Evolutionary conservation across 2,113 vertebrate genomes (phyloP).

Genomic region (Petrocephalus microphthalmus): DNA sequence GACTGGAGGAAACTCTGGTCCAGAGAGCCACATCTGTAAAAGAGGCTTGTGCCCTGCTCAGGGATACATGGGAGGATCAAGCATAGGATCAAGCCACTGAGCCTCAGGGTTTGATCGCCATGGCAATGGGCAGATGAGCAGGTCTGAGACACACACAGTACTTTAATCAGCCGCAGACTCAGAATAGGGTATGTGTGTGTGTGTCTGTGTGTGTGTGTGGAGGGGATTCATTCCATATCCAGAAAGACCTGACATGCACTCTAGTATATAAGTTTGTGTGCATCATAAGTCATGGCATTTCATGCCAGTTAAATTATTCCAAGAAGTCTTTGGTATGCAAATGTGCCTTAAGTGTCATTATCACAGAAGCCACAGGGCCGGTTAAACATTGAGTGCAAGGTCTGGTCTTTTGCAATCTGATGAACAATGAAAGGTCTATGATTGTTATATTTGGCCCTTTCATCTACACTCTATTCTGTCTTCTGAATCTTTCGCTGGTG

Average conservation of each 20-base stretch:
- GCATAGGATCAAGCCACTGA: neutral
- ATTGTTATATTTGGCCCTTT: neutral
- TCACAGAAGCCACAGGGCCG: neutral
- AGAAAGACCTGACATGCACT: neutral
- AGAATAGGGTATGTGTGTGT: neutral
- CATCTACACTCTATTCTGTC: neutral
- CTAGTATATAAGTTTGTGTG: neutral
- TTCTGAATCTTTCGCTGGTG: neutral
- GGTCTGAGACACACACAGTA: conserved; percentile 1
- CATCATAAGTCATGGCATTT: neutral
- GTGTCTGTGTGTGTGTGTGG: neutral
- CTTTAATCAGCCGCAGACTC: conserved; percentile 9
- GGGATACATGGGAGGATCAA: neutral
- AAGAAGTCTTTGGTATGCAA: conserved; percentile 1
- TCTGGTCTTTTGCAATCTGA: neutral
- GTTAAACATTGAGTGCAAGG: neutral
- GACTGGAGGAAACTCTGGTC: neutral
- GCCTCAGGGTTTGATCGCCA: neutral
- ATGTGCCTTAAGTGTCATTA: neutral
- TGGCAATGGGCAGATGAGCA: neutral
- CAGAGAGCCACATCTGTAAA: neutral
- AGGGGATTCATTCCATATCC: neutral
- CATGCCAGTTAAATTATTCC: neutral
- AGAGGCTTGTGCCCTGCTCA: neutral
- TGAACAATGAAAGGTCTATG: neutral